Conservation (phyloP, 2,113 vertebrate species). For the Oceanites oceanicus region DNA sequence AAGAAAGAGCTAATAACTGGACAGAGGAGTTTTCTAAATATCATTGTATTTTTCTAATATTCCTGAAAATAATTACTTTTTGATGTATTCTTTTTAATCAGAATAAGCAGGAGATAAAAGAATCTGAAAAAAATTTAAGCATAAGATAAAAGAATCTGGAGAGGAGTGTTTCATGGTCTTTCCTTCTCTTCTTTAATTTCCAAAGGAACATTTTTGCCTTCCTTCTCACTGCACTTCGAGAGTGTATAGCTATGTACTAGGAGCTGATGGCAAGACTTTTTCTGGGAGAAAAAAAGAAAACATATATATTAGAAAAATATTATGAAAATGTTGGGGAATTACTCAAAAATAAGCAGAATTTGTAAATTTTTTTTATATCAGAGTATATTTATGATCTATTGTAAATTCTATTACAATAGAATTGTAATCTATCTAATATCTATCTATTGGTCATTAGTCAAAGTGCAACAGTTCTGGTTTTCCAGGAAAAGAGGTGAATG, state of each 20-base stretch:
- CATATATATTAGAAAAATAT: background rate
- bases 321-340: background rate
- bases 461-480: background rate
- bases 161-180: background rate
- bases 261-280: background rate
- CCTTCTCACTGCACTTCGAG: background rate
- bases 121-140: background rate
- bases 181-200: background rate
- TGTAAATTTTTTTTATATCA: background rate
- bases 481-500: background rate
- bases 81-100: background rate
- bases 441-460: background rate
- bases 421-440: no score
- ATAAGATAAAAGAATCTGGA: background rate
- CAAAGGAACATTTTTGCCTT: background rate
- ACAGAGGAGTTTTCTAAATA: background rate
- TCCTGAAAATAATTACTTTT: background rate
- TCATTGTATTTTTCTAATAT: fast-evolving
- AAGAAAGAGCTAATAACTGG: background rate
- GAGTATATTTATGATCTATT: background rate
- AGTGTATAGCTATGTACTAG: background rate
- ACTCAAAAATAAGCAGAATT: background rate
- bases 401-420: no score
- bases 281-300: background rate
- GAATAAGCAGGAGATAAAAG: background rate